Conservation (phyloP, 2,888 invertebrate species). For the Charanyca ferruginea region DNA sequence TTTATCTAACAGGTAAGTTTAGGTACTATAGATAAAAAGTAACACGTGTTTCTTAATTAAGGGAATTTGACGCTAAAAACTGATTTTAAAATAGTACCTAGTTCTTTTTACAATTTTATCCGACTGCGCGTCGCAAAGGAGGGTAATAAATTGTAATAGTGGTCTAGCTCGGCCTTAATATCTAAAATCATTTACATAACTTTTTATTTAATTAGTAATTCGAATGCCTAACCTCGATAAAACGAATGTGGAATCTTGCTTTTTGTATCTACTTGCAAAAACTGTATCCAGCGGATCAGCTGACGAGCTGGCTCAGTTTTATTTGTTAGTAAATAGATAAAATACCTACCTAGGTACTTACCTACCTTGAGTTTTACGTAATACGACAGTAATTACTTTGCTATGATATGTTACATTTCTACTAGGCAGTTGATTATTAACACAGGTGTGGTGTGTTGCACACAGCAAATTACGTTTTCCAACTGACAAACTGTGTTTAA, state of each 20-base stretch:
- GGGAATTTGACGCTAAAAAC: no score
- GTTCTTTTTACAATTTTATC: no score
- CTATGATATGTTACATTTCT: conserved; percentile 25
- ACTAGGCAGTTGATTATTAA: conserved; percentile 7
- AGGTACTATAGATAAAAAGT: background rate
- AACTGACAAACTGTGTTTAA: conserved; percentile 31
- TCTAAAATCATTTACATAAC: conserved; percentile 38
- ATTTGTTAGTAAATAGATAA: conserved; percentile 32
- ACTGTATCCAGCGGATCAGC: background rate
- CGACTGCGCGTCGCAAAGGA: no score
- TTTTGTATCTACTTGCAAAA: conserved; percentile 18
- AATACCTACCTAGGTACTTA: no score
- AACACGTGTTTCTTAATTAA: no score
- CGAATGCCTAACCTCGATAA: conserved; percentile 55
- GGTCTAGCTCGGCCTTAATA: conserved; percentile 20
- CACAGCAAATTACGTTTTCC: conserved; percentile 36
- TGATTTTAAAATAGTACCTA: no score
- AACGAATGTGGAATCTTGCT: conserved; percentile 25
- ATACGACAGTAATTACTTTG: conserved; percentile 10
- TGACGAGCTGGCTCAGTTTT: conserved; percentile 1
- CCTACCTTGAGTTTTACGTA: conserved; percentile 39
- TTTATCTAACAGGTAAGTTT: no score
- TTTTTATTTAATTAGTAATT: conserved; percentile 45
- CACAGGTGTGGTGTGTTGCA: conserved; percentile 51
- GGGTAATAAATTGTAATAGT: no score